Evolutionary conservation across 2,113 vertebrate species (phyloP), one percentile per base, ranked within the genome.

Genomic region (Tenebrosternarchus preto): DNA sequence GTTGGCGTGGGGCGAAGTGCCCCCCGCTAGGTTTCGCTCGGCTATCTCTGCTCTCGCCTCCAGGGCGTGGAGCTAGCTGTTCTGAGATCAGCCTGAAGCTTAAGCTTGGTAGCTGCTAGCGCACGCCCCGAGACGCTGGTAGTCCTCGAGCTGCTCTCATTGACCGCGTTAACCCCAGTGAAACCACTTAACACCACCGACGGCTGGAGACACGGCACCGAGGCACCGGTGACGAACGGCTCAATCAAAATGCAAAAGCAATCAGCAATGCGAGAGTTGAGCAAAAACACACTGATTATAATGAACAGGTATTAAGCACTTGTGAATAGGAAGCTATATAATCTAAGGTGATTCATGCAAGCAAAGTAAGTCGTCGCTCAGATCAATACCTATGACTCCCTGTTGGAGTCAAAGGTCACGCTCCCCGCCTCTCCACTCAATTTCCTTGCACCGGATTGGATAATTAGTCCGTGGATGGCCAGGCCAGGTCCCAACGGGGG

Each of bases 241-340:
- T 46, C 29, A 82, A 80, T 85, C 77, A 82, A 80, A 82, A 85
- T 85, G 77, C 73, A 80, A 66, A 68, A 55, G 84, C 80, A 85
- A 85, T 85, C 84, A 85, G 80, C 39, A 55, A 73, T 36, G 70
- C 77, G 68, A 82, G 78, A 55, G 72, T 80, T 61, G 76, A 80
- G 36, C 73, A 73, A 85, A 85, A 85, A 82, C 84, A 82, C 64
- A 82, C 73, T 60, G 84, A 80, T 77, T 80, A 78, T 82, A 85
- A 85, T 80, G 77, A 80, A 79, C 79, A 79, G 80, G 77, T 82
- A 85, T 85, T 85, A 85, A 80, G 75, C 61, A 59, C 73, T 77
- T 76, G 20, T 85, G 77, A 85, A 85, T 77, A 74, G 36, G 73
- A 82, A 77, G 61, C 59, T 60, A 80, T 77, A 73, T 76, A 76